phyloP scores from a whole-genome alignment of 1,140 invertebrate genomes.

The Fopius arisanus region DNA sequence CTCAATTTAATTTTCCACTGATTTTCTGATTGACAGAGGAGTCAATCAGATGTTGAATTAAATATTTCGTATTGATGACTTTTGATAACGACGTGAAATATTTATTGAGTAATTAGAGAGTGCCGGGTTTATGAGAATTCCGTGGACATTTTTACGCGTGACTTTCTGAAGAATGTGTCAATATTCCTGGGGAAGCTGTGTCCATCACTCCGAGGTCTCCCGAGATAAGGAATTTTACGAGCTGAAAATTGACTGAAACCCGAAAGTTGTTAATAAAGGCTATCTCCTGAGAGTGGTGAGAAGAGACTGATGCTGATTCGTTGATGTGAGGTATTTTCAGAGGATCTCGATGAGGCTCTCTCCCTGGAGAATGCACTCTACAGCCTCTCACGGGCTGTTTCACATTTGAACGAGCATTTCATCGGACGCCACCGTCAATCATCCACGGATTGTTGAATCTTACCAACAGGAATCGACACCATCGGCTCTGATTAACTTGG shows the following conservation, averaged over 20 bases:
- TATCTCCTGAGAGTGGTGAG: background rate
- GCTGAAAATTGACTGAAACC: background rate
- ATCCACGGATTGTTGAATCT: conserved; percentile 33
- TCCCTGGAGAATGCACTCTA: conserved; percentile 26
- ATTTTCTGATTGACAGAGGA: no score
- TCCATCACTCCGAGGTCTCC: background rate
- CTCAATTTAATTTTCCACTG: no score
- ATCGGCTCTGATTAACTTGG: conserved; percentile 16
- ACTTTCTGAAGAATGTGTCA: background rate
- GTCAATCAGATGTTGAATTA: no score
- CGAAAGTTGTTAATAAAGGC: background rate
- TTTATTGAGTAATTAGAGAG: no score
- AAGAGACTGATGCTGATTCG: conserved; percentile 14
- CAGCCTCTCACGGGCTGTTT: conserved; percentile 32
- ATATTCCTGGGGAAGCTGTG: background rate
- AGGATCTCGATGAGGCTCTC: conserved; percentile 12
- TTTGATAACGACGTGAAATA: no score
- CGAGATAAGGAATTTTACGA: conserved; percentile 2
- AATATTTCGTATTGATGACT: no score
- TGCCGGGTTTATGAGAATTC: background rate
- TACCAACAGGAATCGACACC: conserved; percentile 14
- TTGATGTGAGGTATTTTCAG: conserved; percentile 14
- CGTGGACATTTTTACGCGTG: background rate
- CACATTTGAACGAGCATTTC: conserved; percentile 41
- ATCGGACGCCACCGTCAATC: conserved; percentile 38